Evolutionary conservation across 92 coral and sea anemone species (phyloP).

Genomic region (Zoanthus gigantus): DNA sequence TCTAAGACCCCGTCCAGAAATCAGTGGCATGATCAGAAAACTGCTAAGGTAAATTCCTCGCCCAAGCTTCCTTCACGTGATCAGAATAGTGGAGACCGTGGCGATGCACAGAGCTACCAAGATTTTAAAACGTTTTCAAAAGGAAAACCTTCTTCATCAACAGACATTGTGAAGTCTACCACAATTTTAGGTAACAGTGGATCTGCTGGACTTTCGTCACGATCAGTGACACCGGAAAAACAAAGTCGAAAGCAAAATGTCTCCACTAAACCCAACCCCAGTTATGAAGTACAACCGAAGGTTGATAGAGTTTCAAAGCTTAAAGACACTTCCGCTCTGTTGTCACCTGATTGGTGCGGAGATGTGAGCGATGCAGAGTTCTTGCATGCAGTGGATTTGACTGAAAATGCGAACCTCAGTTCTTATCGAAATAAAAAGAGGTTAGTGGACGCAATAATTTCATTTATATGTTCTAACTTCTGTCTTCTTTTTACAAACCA

Average conservation of each 20-base stretch:
- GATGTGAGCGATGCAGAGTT: conserved; percentile 80
- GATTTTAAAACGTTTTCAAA: conserved; percentile 43
- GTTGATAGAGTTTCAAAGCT: conserved; percentile 1
- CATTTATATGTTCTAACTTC: too few relatives aligned
- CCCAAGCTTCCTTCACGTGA: neutral
- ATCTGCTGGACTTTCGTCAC: neutral
- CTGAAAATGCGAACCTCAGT: conserved; percentile 38
- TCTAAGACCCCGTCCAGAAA: neutral
- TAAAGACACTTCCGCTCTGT: conserved; percentile 14
- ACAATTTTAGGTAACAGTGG: neutral
- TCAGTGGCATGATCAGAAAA: neutral
- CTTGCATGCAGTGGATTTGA: conserved; percentile 60
- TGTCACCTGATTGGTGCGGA: conserved; percentile 66
- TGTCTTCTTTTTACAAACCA: too few relatives aligned
- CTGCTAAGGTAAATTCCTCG: neutral
- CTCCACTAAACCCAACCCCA: neutral
- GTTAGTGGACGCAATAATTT: conserved; percentile 30
- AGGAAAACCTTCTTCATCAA: neutral
- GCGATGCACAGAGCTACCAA: neutral
- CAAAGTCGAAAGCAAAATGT: neutral
- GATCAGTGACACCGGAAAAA: neutral
- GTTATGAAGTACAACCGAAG: neutral
- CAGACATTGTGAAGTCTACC: conserved; percentile 54
- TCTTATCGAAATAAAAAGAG: neutral
- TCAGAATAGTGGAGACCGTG: conserved; percentile 6